Evolutionary conservation across 1,140 invertebrate genomes (phyloP).

Genomic region (Pinna nobilis): DNA sequence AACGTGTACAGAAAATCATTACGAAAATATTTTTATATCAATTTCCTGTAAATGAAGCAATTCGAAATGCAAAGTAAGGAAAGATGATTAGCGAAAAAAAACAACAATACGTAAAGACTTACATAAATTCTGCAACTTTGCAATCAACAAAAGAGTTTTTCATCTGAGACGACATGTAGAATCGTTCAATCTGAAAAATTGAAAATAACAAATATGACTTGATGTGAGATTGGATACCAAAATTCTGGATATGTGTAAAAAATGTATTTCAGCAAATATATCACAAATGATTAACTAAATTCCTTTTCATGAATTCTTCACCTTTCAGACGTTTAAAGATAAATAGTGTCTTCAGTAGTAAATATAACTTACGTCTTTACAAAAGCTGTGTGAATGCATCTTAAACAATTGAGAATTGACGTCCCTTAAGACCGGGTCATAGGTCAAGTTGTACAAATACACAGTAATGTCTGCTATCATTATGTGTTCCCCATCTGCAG

Average conservation of each 20-base stretch:
- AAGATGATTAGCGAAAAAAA: no score
- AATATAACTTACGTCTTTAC: slow-evolving; percentile 43
- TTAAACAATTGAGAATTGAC: slow-evolving; percentile 4
- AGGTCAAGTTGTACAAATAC: slow-evolving; percentile 42
- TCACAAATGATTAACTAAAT: no score
- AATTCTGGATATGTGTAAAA: neutral
- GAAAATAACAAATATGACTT: neutral
- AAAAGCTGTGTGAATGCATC: slow-evolving; percentile 26
- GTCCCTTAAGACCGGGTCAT: slow-evolving; percentile 4
- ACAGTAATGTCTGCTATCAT: slow-evolving; percentile 44
- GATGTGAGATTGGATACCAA: neutral
- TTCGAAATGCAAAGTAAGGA: no score
- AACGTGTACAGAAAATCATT: neutral
- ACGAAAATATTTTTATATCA: neutral
- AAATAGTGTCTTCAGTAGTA: no score
- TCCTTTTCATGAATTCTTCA: no score
- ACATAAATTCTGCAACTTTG: slow-evolving; percentile 34
- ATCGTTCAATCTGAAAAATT: slow-evolving; percentile 27
- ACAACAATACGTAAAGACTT: no score
- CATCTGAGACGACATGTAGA: slow-evolving; percentile 22
- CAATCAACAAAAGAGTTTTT: slow-evolving; percentile 21
- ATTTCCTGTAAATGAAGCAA: no score
- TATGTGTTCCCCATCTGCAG: slow-evolving; percentile 7
- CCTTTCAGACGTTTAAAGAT: no score
- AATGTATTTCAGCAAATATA: no score